A percentile compares a stretch with the other conserved stretches of the same genome.
phyloP scores from a whole-genome alignment of 2,797 vertebrate genomes.

The Champsocephalus gunnari region DNA sequence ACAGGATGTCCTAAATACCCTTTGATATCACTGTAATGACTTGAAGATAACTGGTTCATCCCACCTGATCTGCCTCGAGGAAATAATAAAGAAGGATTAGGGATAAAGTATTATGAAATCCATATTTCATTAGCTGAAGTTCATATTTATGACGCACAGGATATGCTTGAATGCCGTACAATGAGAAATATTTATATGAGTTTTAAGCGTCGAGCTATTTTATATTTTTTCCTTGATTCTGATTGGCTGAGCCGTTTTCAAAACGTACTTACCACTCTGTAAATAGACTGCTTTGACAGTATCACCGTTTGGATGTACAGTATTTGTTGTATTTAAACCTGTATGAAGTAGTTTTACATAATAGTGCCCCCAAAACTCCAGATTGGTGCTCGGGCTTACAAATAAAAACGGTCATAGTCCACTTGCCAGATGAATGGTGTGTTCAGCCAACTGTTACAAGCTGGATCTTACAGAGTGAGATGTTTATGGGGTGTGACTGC shows the following conservation, averaged over 20 bases:
- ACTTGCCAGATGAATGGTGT: slow-evolving; percentile 11
- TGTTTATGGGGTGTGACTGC: background rate
- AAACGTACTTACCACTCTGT: no score
- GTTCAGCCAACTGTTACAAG: background rate
- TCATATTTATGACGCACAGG: background rate
- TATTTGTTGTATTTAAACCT: slow-evolving; percentile 9
- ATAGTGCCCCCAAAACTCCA: background rate
- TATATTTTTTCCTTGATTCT: no score
- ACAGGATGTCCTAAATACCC: slow-evolving; percentile 26
- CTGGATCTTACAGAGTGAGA: slow-evolving; percentile 19
- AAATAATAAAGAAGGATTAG: background rate
- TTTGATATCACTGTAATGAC: slow-evolving; percentile 15
- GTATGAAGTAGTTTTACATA: slow-evolving; percentile 1
- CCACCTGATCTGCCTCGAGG: background rate
- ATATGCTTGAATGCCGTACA: background rate
- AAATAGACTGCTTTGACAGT: no score
- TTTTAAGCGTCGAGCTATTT: no score
- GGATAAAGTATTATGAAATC: background rate
- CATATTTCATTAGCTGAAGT: background rate
- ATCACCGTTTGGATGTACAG: background rate
- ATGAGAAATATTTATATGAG: no score
- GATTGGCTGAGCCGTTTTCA: no score
- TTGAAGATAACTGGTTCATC: background rate
- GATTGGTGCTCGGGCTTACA: background rate
- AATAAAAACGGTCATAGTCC: background rate